Conservation (phyloP, 2,797 vertebrate genomes). For the Clangula hyemalis region DNA sequence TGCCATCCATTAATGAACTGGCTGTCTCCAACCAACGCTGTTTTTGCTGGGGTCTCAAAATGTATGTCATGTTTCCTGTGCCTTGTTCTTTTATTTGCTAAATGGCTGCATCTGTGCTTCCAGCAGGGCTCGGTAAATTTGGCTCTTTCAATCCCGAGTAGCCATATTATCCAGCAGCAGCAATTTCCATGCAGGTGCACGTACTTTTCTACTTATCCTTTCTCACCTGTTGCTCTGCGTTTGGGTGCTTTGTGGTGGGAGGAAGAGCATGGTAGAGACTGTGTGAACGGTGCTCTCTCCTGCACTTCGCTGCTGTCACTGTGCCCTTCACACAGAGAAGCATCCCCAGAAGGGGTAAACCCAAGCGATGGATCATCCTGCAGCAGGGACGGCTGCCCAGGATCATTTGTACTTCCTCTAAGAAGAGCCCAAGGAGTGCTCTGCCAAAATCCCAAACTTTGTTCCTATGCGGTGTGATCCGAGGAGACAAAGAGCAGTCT, state of each 20-base stretch:
- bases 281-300: not conserved
- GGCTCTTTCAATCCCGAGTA: not conserved
- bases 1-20: not conserved
- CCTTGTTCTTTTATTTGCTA: not conserved
- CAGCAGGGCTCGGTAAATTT: not conserved
- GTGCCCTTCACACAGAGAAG: not conserved
- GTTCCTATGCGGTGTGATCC: not conserved
- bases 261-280: rapidly evolving
- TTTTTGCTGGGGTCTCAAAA: not conserved
- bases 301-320: not conserved
- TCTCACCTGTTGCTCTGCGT: not conserved
- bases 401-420: not conserved
- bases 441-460: not conserved
- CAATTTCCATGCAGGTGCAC: slow-evolving; percentile 27
- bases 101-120: slow-evolving; percentile 5
- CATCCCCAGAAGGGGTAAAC: not conserved
- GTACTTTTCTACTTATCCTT: not conserved
- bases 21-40: not conserved
- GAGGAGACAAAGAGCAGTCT: not conserved
- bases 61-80: not conserved
- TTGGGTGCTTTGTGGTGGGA: not conserved
- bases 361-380: not conserved
- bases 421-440: not conserved
- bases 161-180: not conserved
- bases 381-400: not conserved